A percentile compares a stretch with the other conserved stretches of the same genome.
Conservation (phyloP, 2,797 vertebrate species). For the Myotis pilosus region DNA sequence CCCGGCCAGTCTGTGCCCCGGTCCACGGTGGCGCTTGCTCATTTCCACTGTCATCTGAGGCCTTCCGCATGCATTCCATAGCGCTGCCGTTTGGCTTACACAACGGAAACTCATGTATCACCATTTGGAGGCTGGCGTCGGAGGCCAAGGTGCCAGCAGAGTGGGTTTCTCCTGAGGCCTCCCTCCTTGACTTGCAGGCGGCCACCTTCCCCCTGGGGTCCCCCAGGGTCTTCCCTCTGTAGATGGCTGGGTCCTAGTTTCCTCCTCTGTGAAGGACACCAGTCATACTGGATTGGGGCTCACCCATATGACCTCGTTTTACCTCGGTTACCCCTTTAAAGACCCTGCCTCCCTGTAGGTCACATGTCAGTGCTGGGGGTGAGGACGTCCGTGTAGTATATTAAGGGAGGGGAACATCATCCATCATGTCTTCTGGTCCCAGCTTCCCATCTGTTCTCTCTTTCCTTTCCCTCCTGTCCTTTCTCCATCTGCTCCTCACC, state of each 20-base stretch:
- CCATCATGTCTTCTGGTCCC: background rate
- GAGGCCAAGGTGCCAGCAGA: background rate
- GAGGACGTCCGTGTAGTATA: background rate
- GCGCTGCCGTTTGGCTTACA: background rate
- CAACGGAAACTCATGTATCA: background rate
- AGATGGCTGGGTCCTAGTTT: background rate
- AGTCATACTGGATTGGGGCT: background rate
- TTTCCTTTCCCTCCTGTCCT: background rate
- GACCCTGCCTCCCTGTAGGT: background rate
- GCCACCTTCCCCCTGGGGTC: background rate
- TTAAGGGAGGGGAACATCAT: background rate
- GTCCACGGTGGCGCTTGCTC: accelerated
- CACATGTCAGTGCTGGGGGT: background rate
- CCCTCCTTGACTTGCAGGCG: background rate
- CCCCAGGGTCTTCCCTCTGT: background rate
- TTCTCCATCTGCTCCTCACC: background rate
- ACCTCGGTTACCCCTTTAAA: background rate
- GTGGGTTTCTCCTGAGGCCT: background rate
- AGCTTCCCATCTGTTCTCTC: background rate
- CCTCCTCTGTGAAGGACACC: background rate
- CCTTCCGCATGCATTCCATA: background rate
- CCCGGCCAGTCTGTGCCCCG: background rate
- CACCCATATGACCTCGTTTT: background rate
- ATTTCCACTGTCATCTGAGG: background rate
- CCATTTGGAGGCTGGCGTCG: background rate